Conservation (phyloP, 2,113 vertebrate species). For the Daphoenositta chrysoptera region DNA sequence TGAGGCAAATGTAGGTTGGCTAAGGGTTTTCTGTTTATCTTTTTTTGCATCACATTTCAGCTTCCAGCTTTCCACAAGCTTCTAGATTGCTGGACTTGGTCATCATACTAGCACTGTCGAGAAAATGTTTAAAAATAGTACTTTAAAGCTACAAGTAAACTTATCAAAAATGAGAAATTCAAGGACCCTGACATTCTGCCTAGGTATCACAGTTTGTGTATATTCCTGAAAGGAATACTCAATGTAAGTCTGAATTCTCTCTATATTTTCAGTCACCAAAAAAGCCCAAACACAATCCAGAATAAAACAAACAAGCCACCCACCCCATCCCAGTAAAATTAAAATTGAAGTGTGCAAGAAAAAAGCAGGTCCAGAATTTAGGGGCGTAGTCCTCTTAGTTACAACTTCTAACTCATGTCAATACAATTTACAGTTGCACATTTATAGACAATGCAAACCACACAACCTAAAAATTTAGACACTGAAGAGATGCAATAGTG, state of each 20-base stretch:
- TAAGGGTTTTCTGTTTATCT: background rate
- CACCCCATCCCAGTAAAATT: background rate
- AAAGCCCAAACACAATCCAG: background rate
- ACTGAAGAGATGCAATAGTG: background rate
- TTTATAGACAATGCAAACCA: background rate
- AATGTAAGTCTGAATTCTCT: background rate
- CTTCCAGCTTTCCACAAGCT: background rate
- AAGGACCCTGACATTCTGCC: background rate
- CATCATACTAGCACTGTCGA: background rate
- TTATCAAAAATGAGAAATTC: background rate
- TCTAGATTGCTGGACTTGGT: background rate
- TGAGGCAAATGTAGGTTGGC: background rate
- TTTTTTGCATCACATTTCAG: background rate
- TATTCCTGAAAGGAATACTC: background rate
- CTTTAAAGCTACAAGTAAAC: background rate
- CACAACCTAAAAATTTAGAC: background rate
- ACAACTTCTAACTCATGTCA: background rate
- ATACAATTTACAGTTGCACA: background rate
- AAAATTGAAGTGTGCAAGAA: background rate
- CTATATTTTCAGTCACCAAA: background rate
- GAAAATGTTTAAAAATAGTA: background rate
- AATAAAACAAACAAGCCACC: background rate
- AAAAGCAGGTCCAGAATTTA: background rate
- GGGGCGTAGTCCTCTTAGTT: fast-evolving
- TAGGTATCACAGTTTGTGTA: background rate